Base-by-base conservation (phyloP, 2,113 vertebrate genomes). In the Spermophilus dauricus region DNA sequence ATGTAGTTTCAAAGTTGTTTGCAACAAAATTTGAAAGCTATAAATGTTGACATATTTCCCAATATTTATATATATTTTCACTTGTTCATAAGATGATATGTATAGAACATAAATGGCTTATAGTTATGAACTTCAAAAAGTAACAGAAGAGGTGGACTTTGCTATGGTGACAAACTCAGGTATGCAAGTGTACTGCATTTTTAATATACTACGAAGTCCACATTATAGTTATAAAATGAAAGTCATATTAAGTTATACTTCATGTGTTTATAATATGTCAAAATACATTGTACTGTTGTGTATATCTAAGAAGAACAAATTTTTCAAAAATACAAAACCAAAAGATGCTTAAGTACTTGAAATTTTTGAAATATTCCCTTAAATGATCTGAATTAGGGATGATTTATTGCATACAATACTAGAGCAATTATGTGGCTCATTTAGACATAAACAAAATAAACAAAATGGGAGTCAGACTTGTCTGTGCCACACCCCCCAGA, bases 121-220 rank as follows among this genome's bases (percentile, higher is more conserved):
- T 65, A 39, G 8, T 34, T 70, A 37, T 81, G 61, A 65, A 85
- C 86, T 94, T 92, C 88, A 20, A 78, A 81, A 95, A 92, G 32
- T 77, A 42, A 37, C 42, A 86, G 65, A 88, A 61, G 93, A 78
- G 53, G 13, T 70, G 32, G 34, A 39, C 37, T 93, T 90, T 12
- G 20, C 26, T 34, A 42, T 70, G 70, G 42, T 76, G n/a, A 20
- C 63, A 80, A 24, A 56, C 9, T 72, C 8, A 63, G n/a, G 45
- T 42, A 37, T 58, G 48, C 75, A 89, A 89, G 51, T 58, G 67
- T 82, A 67, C n/a, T 93, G 90, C 53, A 53, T 85, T 90, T 65
- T 87, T 12, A 87, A 89, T 39, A 34, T 90, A 48, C 42, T 18
- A 13, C 32, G 9, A 88, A 73, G 53, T 84, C 53, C 18, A 45